phyloP scores from a whole-genome alignment of 1,140 invertebrate genomes.

The Vanessa atalanta region DNA sequence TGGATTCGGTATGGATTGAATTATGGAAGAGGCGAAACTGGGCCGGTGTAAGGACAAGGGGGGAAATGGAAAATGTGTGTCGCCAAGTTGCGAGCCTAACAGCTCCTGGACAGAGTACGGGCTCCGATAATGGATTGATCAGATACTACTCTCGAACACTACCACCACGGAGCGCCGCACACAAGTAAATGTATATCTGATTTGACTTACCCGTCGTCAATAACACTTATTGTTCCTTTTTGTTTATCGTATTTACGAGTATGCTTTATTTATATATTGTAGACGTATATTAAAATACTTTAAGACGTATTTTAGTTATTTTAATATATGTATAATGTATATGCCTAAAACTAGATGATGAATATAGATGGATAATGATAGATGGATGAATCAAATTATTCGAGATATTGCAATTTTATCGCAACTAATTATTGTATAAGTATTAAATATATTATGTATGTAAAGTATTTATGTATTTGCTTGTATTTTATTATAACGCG shows the following conservation, averaged over 20 bases:
- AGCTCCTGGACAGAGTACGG: conserved; percentile 61
- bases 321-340: too few relatives aligned
- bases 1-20: conserved; percentile 71
- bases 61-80: conserved; percentile 78
- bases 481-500: too few relatives aligned
- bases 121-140: conserved; percentile 71
- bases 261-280: neutral
- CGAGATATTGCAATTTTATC: too few relatives aligned
- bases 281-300: too few relatives aligned
- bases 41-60: conserved; percentile 60
- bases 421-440: too few relatives aligned
- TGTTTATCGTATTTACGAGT: neutral
- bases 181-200: conserved; percentile 37
- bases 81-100: conserved; percentile 68
- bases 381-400: too few relatives aligned
- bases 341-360: too few relatives aligned
- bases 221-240: conserved; percentile 4
- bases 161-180: neutral
- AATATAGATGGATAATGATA: too few relatives aligned
- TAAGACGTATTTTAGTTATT: too few relatives aligned
- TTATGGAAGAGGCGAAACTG: conserved; percentile 67
- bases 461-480: too few relatives aligned
- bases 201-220: conserved; percentile 24
- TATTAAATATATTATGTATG: too few relatives aligned
- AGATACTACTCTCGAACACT: conserved; percentile 60